Percentiles rank a stretch among this genome's conserved stretches.
Evolutionary conservation across 92 coral and sea anemone genomes (phyloP).

Genomic region (Diadumene lineata): DNA sequence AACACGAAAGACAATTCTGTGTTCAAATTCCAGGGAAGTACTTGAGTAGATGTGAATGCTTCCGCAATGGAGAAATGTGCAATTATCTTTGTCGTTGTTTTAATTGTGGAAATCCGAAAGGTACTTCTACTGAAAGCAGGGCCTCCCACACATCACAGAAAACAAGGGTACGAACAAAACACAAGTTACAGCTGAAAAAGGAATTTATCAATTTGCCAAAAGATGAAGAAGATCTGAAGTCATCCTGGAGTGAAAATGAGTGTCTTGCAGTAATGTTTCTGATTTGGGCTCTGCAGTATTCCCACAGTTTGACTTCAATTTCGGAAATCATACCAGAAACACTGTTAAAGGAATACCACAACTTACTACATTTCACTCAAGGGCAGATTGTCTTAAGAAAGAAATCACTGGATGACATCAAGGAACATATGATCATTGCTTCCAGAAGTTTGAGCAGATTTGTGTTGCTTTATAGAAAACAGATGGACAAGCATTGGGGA

Average conservation of each 20-base stretch:
- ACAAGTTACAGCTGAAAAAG: conserved; percentile 60
- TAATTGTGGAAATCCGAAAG: conserved; percentile 67
- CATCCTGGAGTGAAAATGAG: conserved; percentile 53
- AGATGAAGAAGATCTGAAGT: not conserved
- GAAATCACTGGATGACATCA: conserved; percentile 42
- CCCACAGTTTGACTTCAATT: conserved; percentile 12
- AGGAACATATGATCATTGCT: conserved; percentile 36
- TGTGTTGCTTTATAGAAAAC: conserved; percentile 51
- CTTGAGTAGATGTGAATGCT: conserved; percentile 67
- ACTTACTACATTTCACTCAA: conserved; percentile 20
- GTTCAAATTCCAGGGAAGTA: conserved; percentile 52
- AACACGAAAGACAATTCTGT: conserved; percentile 57
- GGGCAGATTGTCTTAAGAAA: conserved; percentile 30
- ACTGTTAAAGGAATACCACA: conserved; percentile 44
- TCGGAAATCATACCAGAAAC: conserved; percentile 48
- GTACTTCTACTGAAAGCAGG: conserved; percentile 54
- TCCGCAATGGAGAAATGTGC: conserved; percentile 62
- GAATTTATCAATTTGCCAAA: not conserved
- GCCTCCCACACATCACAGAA: conserved; percentile 26
- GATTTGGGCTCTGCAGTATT: conserved; percentile 43
- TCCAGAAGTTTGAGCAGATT: conserved; percentile 41
- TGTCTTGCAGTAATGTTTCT: conserved; percentile 53
- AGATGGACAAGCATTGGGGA: conserved; percentile 61
- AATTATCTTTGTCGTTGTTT: conserved; percentile 65
- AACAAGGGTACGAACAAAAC: conserved; percentile 49